Evolutionary conservation across 2,113 vertebrate species (phyloP), one percentile per base, ranked within the genome.

Genomic region (Fulmarus glacialis): DNA sequence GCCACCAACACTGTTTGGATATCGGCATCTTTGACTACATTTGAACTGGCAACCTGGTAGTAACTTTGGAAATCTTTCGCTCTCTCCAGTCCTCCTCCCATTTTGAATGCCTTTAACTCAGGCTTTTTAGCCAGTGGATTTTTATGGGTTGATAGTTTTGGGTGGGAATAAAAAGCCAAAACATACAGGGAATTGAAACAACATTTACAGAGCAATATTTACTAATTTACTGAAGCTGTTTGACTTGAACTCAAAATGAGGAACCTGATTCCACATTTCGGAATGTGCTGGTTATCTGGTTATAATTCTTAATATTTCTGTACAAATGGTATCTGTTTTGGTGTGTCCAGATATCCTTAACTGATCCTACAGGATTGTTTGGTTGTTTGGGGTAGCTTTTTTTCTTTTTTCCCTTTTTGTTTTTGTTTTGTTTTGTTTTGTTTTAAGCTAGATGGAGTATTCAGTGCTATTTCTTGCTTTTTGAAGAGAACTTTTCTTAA

Each of bases 71-170:
- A 96, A 89, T 82, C 36, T 92, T 96, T 75, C 77, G 64, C 50
- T 94, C 84, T 95, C 81, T 97, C 94, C 94, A 85, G 78, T 95
- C 91, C 78, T 95, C 48, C 82, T 96, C 67, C 89, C 63, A 2
- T 91, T 96, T 93, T 77, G 55, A 93, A 95, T 95, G 91, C 89
- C 91, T 97, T 96, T 93, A 91, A 94, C 89, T 97, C 87, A 80
- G 71, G 63, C 93, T 95, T 96, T 96, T 96, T 96, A 97, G 96
- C 84, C 94, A 95, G 89, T 93, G 84, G 84, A 95, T 97, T 95
- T 94, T 96, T 74, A 32, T 70, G 70, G 68, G 38, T 83, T 84
- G 29, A 42, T 81, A 71, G 47, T 60, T 71, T 80, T 50, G 94
- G 94, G 87, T 93, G 95, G 93, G 71, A 88, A 36, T 83, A 82